phyloP scores from a whole-genome alignment of 2,888 invertebrate species.

The Drosophila sordidapex region DNA sequence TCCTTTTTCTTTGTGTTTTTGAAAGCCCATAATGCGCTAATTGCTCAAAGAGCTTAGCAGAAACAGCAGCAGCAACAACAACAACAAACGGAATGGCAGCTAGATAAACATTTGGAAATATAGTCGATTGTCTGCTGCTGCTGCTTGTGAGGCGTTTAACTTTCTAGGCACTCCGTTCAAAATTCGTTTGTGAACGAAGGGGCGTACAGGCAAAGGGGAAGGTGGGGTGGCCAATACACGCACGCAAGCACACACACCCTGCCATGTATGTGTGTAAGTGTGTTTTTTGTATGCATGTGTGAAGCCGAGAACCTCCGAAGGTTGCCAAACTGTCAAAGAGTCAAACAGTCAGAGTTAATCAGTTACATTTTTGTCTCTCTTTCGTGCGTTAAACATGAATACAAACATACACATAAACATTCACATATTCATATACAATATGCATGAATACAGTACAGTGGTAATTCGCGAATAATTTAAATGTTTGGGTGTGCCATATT shows the following conservation, averaged over 20 bases:
- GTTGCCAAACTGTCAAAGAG: constrained; percentile 49
- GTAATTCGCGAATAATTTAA: not conserved
- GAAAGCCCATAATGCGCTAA: constrained; percentile 55
- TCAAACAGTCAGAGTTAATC: constrained; percentile 40
- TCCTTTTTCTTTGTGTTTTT: constrained; percentile 29
- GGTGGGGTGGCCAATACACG: constrained; percentile 2
- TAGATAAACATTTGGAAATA: constrained; percentile 39
- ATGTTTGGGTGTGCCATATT: not conserved
- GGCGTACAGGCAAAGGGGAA: not conserved
- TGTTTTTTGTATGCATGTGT: not conserved
- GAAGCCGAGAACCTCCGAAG: constrained; percentile 22
- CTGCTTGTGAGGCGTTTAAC: constrained; percentile 45
- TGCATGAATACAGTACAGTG: constrained; percentile 33
- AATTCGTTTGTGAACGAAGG: constrained; percentile 19
- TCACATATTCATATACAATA: not conserved
- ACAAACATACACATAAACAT: constrained; percentile 27
- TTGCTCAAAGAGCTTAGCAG: constrained; percentile 60
- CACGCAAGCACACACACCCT: constrained; percentile 17
- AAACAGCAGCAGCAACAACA: constrained; percentile 27
- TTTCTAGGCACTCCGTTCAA: constrained; percentile 66
- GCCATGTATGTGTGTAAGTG: not conserved
- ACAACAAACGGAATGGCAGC: constrained; percentile 25
- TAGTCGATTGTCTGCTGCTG: constrained; percentile 22
- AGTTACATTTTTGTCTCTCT: constrained; percentile 56
- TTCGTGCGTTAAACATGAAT: constrained; percentile 25